Evolutionary conservation across 1,140 invertebrate species (phyloP).

Genomic region (Tigriopus japonicus): DNA sequence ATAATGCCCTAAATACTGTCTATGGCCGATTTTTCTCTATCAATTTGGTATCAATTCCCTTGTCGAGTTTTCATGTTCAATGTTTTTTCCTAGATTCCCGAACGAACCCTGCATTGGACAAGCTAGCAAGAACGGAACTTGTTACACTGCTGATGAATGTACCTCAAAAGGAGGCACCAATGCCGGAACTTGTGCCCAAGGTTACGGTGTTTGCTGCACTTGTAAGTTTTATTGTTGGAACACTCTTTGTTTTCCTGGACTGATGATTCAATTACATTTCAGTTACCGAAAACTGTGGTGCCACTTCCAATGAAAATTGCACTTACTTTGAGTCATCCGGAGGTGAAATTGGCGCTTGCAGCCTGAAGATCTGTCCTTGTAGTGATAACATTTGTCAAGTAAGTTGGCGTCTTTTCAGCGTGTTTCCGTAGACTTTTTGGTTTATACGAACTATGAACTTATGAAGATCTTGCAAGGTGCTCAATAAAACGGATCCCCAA

Average conservation of each 20-base stretch:
- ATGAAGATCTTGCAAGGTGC: too few relatives aligned
- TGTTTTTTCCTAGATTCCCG: too few relatives aligned
- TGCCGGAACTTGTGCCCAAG: constrained; percentile 19
- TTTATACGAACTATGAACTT: neutral
- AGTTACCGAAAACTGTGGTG: constrained; percentile 1
- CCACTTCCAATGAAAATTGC: neutral
- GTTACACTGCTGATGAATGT: constrained; percentile 33
- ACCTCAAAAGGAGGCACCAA: constrained; percentile 18
- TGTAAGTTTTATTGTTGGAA: constrained; percentile 16
- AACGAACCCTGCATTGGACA: too few relatives aligned
- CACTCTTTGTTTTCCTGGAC: neutral
- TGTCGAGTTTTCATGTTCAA: too few relatives aligned
- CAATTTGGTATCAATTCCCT: too few relatives aligned
- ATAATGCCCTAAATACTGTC: too few relatives aligned
- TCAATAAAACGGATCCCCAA: too few relatives aligned
- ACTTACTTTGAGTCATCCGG: constrained; percentile 3
- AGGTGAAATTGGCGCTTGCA: neutral
- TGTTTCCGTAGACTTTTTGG: neutral
- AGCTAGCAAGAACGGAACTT: constrained; percentile 36
- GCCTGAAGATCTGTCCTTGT: neutral
- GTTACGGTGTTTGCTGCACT: constrained; percentile 22
- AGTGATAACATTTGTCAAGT: constrained; percentile 1
- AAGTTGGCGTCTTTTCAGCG: neutral
- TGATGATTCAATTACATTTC: neutral
- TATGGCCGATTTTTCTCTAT: too few relatives aligned